Evolutionary conservation across 1,140 invertebrate species (phyloP).

Genomic region (Formica selysi): DNA sequence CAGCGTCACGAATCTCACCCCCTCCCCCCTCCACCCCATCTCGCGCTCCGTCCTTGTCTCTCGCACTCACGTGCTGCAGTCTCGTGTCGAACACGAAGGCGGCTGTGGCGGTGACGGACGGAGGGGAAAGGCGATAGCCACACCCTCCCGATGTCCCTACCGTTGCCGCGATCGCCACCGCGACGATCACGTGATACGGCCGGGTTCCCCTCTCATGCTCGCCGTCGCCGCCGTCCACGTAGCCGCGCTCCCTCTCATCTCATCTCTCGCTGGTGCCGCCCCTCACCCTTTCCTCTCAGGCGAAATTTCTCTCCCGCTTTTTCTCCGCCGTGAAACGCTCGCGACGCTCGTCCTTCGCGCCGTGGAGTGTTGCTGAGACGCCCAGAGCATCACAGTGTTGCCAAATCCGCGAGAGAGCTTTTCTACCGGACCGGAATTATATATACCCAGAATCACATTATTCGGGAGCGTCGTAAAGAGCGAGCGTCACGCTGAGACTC

Average conservation of each 20-base stretch:
- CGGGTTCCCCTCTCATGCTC: conserved; percentile 57
- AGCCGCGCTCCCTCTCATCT: conserved; percentile 60
- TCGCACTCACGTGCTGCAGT: conserved; percentile 12
- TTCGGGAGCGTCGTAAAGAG: conserved; percentile 60
- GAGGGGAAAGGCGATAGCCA: conserved; percentile 53
- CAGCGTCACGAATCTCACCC: conserved; percentile 72
- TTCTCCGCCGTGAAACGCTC: conserved; percentile 59
- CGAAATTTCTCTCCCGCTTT: conserved; percentile 66
- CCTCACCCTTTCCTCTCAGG: conserved; percentile 71
- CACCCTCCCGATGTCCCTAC: conserved; percentile 68
- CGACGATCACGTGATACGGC: conserved; percentile 38
- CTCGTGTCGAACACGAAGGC: conserved; percentile 3
- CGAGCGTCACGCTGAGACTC: conserved; percentile 43
- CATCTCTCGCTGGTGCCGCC: conserved; percentile 75
- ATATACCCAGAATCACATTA: conserved; percentile 66
- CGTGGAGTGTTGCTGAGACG: conserved; percentile 74
- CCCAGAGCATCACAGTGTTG: conserved; percentile 75
- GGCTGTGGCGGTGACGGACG: conserved; percentile 57
- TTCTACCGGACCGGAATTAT: conserved; percentile 68
- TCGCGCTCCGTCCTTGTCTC: not conserved
- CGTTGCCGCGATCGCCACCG: conserved; percentile 36
- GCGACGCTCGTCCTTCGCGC: conserved; percentile 71
- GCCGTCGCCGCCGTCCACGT: conserved; percentile 58
- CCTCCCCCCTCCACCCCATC: not conserved
- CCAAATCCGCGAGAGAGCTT: conserved; percentile 74